phyloP scores from a whole-genome alignment of 2,888 invertebrate species.

The Cephus sareptanus region DNA sequence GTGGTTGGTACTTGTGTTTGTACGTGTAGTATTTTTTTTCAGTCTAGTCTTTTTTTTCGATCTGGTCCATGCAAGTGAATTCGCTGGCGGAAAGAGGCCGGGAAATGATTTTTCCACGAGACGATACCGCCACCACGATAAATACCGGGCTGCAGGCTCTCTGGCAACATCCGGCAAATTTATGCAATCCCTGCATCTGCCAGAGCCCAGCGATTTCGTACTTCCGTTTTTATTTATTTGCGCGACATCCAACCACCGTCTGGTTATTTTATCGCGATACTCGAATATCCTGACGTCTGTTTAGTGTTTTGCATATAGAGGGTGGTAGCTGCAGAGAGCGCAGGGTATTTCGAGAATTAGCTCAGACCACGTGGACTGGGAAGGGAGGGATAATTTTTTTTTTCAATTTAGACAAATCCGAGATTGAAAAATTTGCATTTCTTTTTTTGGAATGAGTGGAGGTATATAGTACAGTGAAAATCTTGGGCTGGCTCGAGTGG shows the following conservation, averaged over 20 bases:
- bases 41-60: not conserved
- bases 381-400: not conserved
- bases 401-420: not conserved
- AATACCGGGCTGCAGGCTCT: not conserved
- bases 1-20: not conserved
- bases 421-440: not conserved
- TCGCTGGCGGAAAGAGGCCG: not conserved
- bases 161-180: constrained; percentile 30
- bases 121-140: not conserved
- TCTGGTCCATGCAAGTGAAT: not conserved
- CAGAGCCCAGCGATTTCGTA: constrained; percentile 45
- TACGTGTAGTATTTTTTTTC: not conserved
- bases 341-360: not conserved
- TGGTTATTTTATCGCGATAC: not conserved
- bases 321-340: not conserved
- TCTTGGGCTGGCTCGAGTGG: not conserved
- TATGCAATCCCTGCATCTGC: constrained; percentile 50
- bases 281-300: not conserved
- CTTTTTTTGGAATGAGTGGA: not conserved
- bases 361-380: not conserved
- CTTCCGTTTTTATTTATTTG: constrained; percentile 46
- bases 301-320: not conserved
- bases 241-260: not conserved
- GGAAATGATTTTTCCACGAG: not conserved
- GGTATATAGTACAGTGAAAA: not conserved